phyloP scores from a whole-genome alignment of 2,113 vertebrate genomes.

The Andinoacara biseriatus region DNA sequence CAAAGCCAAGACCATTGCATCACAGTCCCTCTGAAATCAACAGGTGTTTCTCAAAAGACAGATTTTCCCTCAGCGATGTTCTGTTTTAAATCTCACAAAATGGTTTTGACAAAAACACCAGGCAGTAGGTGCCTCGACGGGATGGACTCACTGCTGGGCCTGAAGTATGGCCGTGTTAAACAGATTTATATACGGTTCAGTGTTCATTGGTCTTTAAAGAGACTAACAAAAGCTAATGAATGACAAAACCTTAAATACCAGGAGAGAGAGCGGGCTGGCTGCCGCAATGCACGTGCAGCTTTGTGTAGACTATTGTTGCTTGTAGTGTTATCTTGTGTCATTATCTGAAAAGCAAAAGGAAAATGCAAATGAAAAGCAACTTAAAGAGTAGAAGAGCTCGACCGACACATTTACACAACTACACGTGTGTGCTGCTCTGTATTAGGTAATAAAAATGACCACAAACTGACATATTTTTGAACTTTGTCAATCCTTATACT shows the following conservation, averaged over 20 bases:
- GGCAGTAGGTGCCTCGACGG: not conserved
- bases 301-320: not conserved
- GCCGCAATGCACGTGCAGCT: not conserved
- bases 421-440: not conserved
- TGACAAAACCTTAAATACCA: not conserved
- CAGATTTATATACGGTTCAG: not conserved
- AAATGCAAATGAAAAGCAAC: not conserved
- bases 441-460: not conserved
- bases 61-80: slow-evolving; percentile 52
- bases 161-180: not conserved
- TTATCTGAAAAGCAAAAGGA: not conserved
- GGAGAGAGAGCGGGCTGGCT: too few relatives aligned
- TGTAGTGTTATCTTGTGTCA: not conserved
- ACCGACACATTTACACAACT: not conserved
- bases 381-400: not conserved
- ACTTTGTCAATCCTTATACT: not conserved
- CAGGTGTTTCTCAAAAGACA: slow-evolving; percentile 72
- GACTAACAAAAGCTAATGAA: rapidly evolving
- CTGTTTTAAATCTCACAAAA: slow-evolving; percentile 61
- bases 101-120: slow-evolving; percentile 35
- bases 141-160: not conserved
- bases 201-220: not conserved
- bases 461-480: not conserved
- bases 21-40: slow-evolving; percentile 72
- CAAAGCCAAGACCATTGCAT: slow-evolving; percentile 68